A percentile compares a stretch with the other conserved stretches of the same genome.
phyloP scores from a whole-genome alignment of 1,140 invertebrate genomes.

The Drosophila asahinai region DNA sequence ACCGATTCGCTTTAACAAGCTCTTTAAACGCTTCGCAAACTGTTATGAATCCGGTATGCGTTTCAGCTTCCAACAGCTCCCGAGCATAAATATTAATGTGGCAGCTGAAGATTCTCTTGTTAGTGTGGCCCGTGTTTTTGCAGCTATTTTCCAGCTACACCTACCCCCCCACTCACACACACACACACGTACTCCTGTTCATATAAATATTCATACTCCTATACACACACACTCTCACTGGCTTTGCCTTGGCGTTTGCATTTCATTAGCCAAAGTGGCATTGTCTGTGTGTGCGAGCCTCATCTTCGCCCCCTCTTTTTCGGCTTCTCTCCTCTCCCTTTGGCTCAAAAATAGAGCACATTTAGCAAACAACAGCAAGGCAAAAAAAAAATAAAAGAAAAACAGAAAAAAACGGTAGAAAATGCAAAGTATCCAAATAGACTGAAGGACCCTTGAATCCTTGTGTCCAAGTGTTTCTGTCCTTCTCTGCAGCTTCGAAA shows the following conservation, averaged over 20 bases:
- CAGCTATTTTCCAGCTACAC: slow-evolving; percentile 43
- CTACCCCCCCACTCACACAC: not conserved
- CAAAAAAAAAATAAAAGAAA: slow-evolving; percentile 22
- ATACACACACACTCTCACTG: slow-evolving; percentile 19
- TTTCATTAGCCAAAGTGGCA: slow-evolving; percentile 82
- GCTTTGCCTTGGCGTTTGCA: slow-evolving; percentile 73
- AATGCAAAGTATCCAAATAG: slow-evolving; percentile 84
- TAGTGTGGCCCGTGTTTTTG: slow-evolving; percentile 47
- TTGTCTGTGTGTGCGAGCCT: slow-evolving; percentile 46
- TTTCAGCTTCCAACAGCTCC: slow-evolving; percentile 21
- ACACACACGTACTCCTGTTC: slow-evolving; percentile 20
- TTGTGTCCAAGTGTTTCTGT: slow-evolving; percentile 78
- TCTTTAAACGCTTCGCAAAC: slow-evolving; percentile 20
- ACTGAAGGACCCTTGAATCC: slow-evolving; percentile 80
- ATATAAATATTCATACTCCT: slow-evolving; percentile 69
- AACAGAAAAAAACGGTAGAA: slow-evolving; percentile 51
- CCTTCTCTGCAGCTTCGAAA: slow-evolving; percentile 42
- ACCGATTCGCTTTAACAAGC: slow-evolving; percentile 5
- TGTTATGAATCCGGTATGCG: slow-evolving; percentile 39
- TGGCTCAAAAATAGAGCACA: slow-evolving; percentile 78
- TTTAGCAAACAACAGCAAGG: slow-evolving; percentile 62
- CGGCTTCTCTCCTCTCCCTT: slow-evolving; percentile 1
- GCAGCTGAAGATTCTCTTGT: slow-evolving; percentile 54
- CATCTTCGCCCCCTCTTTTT: not conserved
- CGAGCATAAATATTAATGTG: slow-evolving; percentile 77